phyloP scores from a whole-genome alignment of 1,140 invertebrate species.

The Lordiphosa collinella region DNA sequence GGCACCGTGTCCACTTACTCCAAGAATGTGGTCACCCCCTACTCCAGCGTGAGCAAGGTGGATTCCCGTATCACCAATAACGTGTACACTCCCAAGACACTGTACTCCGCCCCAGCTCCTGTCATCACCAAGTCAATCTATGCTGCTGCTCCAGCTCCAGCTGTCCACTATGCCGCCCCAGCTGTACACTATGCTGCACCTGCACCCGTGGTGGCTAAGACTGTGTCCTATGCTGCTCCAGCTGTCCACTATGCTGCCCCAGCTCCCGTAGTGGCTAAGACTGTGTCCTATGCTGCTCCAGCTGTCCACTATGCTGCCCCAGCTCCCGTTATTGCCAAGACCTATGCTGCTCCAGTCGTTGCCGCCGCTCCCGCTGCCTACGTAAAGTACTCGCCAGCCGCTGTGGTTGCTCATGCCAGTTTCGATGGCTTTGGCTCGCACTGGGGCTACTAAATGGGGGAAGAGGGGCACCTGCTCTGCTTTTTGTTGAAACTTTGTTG shows the following conservation, averaged over 20 bases:
- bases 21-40: constrained; percentile 84
- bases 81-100: constrained; percentile 79
- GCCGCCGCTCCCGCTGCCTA: constrained; percentile 72
- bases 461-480: background rate
- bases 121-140: constrained; percentile 56
- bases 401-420: constrained; percentile 81
- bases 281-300: constrained; percentile 56
- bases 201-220: constrained; percentile 80
- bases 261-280: constrained; percentile 52
- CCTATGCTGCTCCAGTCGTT: constrained; percentile 62
- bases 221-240: constrained; percentile 52
- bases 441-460: constrained; percentile 80
- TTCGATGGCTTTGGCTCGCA: constrained; percentile 81
- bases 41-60: constrained; percentile 83
- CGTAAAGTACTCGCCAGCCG: constrained; percentile 80
- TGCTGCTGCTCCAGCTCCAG: constrained; percentile 71
- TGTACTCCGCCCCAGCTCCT: constrained; percentile 68
- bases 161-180: constrained; percentile 38
- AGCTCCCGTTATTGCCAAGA: constrained; percentile 34
- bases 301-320: constrained; percentile 52
- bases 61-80: constrained; percentile 84
- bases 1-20: constrained; percentile 83
- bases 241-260: constrained; percentile 52
- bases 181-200: constrained; percentile 80
- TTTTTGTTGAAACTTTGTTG: constrained; percentile 53